A percentile compares a stretch with the other conserved stretches of the same genome.
Conservation (phyloP, 2,888 invertebrate genomes). For the Sialis fuliginosa region DNA sequence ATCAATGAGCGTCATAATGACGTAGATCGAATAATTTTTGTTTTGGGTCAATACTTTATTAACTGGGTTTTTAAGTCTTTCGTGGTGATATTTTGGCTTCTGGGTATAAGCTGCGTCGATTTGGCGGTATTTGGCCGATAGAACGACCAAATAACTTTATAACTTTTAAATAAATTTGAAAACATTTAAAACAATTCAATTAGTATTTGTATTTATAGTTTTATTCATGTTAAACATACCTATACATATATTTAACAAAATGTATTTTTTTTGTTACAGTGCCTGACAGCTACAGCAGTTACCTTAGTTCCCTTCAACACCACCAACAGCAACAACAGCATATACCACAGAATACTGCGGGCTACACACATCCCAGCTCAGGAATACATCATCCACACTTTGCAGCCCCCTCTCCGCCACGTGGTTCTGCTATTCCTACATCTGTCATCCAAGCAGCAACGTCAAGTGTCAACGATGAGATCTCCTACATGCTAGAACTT, state of each 20-base stretch:
- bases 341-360: conserved; percentile 15
- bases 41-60: no score
- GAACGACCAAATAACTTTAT: no score
- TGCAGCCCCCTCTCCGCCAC: conserved; percentile 33
- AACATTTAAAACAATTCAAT: no score
- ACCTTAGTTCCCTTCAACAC: conserved; percentile 28
- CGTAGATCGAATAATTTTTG: no score
- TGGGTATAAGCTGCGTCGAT: no score
- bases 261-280: conserved; percentile 30
- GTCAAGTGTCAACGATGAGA: conserved; percentile 75
- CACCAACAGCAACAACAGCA: conserved; percentile 24
- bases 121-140: no score
- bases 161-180: no score
- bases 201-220: neutral
- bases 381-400: conserved; percentile 31
- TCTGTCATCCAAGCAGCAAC: conserved; percentile 59
- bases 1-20: no score
- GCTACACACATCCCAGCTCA: conserved; percentile 18
- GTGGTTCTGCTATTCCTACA: conserved; percentile 35
- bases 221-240: neutral
- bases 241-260: neutral
- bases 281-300: conserved; percentile 42
- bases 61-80: no score
- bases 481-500: conserved; percentile 60
- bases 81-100: no score